Conservation (phyloP, 2,797 vertebrate species). For the Sitta carolinensis region DNA sequence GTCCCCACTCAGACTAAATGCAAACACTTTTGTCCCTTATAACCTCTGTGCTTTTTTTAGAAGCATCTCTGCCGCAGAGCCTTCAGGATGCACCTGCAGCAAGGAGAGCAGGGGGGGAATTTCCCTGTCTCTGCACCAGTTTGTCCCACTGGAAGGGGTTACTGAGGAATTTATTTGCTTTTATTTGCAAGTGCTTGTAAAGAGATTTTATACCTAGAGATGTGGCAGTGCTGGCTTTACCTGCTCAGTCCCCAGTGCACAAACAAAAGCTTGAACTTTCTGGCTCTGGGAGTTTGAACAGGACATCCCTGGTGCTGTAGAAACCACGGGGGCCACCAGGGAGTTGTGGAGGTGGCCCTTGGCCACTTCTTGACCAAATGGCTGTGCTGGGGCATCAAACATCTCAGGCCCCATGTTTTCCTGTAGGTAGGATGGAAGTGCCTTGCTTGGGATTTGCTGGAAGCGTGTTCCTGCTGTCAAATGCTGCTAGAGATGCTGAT, state of each 20-base stretch:
- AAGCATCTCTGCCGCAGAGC: background rate
- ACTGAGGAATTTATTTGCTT: background rate
- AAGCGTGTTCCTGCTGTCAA: background rate
- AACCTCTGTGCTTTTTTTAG: background rate
- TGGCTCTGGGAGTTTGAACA: background rate
- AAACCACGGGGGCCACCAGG: rapidly evolving
- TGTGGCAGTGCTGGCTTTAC: background rate
- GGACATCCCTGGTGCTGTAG: rapidly evolving
- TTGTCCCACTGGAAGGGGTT: background rate
- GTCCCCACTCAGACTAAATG: background rate
- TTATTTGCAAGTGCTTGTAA: background rate
- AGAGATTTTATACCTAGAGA: rapidly evolving
- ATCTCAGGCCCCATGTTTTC: background rate
- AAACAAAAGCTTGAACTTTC: background rate
- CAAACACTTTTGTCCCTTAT: background rate
- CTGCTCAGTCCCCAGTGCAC: background rate
- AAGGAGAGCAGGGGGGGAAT: background rate
- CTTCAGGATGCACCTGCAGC: background rate
- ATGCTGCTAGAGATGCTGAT: background rate
- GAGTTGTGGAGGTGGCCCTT: background rate
- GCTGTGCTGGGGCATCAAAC: background rate
- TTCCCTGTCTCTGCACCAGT: background rate
- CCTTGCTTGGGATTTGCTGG: background rate
- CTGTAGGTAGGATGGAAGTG: background rate
- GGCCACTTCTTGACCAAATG: background rate